Base-by-base conservation (phyloP, 1,140 invertebrate species). In the Lasioglossum albipes region DNA sequence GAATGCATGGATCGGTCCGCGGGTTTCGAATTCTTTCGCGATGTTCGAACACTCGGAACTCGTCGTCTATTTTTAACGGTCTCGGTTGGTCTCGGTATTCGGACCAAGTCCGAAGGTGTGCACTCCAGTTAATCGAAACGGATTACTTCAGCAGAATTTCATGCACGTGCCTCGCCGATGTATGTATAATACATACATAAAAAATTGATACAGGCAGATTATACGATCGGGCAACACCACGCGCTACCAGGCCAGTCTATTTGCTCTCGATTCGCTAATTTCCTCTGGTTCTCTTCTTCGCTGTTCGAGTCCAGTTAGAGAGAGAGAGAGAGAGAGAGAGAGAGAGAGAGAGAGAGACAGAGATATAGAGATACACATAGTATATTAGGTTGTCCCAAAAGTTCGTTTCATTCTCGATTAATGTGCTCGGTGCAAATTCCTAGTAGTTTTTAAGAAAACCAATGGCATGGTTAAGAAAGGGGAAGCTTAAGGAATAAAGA, bases 41-140 rank as follows among this genome's bases (percentile, higher is more conserved):
- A 76, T 83, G 68, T 73, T 42, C 62, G 41, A 61, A 62, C 54
- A 59, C 42, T 73, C 3, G 49, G 42, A 61, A 36, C 54, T 22
- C 45, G 57, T 13, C 83, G 66, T 84, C 84, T 85, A 85, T 84
- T 85, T 85, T 84, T 85, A 76, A 84, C 72, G 20, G 62, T 49
- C 42, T 16, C 0, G 78, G 62, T 41, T 68, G 20, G 62, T 49
- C 42, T 16, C 0, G 78, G 62, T 41, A 75, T 78, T 75, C 18
- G 81, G 41, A 71, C 7, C 52, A 36, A 27, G 36, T 57, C 22
- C 42, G 27, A 10, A 52, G 61, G 22, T 52, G 27, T 49, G 59
- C 66, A 57, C 18, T 61, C 12, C 41, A 31, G 36, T 41, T 66
- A n/a, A 66, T 66, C 36, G 36, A 42, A 42, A 41, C 31, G 64